Evolutionary conservation across 2,888 invertebrate species (phyloP).

Genomic region (Chrysolina americana): DNA sequence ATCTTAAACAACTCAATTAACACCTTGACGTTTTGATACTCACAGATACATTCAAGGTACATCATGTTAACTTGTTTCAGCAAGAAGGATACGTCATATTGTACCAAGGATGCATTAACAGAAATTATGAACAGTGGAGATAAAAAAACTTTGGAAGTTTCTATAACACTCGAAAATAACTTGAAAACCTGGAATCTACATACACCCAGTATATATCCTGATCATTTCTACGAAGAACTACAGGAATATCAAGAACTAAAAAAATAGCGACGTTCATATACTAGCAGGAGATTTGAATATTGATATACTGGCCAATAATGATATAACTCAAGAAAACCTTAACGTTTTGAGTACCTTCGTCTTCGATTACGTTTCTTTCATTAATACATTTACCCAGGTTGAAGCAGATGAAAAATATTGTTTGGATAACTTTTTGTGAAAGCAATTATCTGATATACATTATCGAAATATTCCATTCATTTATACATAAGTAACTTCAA

Average conservation of each 20-base stretch:
- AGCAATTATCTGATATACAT: neutral
- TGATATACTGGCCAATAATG: neutral
- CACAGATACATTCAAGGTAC: conserved; percentile 15
- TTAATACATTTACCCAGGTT: neutral
- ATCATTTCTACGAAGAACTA: neutral
- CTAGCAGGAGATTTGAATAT: neutral
- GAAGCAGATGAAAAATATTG: neutral
- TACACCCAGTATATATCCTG: neutral
- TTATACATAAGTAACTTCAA: conserved; percentile 7
- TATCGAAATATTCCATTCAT: conserved; percentile 14
- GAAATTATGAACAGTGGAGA: neutral
- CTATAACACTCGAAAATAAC: neutral
- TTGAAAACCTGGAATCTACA: neutral
- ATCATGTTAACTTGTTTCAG: neutral
- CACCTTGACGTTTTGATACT: conserved; percentile 20
- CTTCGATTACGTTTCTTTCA: neutral
- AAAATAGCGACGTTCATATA: neutral
- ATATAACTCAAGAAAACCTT: neutral
- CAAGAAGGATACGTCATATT: neutral
- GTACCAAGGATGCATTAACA: neutral
- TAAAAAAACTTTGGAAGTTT: neutral
- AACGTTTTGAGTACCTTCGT: neutral
- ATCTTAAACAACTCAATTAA: neutral
- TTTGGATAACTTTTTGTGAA: neutral
- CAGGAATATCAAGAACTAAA: neutral